Percentiles rank a stretch among this genome's conserved stretches.
Evolutionary conservation across 2,797 vertebrate species (phyloP).

Genomic region (Acanthopagrus latus): DNA sequence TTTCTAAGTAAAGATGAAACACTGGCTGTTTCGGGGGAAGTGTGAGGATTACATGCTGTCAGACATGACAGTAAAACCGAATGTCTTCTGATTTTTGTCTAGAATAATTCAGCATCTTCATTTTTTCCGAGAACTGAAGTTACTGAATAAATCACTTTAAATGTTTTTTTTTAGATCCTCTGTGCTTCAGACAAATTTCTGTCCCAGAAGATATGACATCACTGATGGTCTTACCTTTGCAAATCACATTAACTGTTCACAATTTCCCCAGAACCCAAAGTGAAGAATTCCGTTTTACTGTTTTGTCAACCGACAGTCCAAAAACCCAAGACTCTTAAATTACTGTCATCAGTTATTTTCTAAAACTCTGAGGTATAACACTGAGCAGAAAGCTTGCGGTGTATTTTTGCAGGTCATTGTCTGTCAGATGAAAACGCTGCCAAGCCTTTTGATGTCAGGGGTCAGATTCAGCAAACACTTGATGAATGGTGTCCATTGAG

Average conservation of each 20-base stretch:
- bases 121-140: not conserved
- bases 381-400: not conserved
- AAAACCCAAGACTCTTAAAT: no score
- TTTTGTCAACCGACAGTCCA: no score
- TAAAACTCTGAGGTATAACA: not conserved
- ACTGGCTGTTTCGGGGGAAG: not conserved
- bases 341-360: no score
- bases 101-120: no score
- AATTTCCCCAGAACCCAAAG: no score
- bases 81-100: not conserved
- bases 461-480: slow-evolving; percentile 16
- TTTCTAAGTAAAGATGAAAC: no score
- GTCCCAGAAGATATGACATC: not conserved
- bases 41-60: not conserved
- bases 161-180: no score
- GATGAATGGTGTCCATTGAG: slow-evolving; percentile 47
- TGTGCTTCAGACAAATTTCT: not conserved
- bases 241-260: no score
- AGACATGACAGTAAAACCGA: not conserved
- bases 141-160: no score
- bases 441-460: slow-evolving; percentile 16
- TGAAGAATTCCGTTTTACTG: no score
- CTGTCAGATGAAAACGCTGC: not conserved
- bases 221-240: no score
- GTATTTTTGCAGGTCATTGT: not conserved